phyloP scores from a whole-genome alignment of 92 coral and sea anemone genomes.

The Muricea muricata region DNA sequence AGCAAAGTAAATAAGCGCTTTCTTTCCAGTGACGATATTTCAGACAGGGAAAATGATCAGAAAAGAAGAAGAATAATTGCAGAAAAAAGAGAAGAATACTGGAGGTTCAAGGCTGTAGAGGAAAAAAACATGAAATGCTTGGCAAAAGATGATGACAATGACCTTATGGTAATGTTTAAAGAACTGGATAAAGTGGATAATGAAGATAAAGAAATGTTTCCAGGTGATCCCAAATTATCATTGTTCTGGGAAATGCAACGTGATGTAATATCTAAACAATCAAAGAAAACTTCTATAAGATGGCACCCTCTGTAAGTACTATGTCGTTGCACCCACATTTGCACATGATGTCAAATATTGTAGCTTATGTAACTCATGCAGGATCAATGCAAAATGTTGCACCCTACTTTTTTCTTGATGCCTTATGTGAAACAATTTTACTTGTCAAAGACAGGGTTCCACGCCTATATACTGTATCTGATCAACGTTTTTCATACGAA shows the following conservation, averaged over 20 bases:
- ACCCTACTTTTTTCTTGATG: too few species aligned
- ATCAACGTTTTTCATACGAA: too few species aligned
- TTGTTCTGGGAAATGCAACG: constrained; percentile 14
- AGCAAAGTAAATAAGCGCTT: constrained; percentile 33
- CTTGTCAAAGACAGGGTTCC: too few species aligned
- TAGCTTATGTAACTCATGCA: too few species aligned
- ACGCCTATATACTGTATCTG: too few species aligned
- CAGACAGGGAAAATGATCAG: background rate
- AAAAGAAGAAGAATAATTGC: constrained; percentile 25
- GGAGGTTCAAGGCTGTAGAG: constrained; percentile 32
- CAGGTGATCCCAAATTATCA: background rate
- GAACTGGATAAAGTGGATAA: background rate
- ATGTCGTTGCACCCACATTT: too few species aligned
- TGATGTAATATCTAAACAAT: background rate
- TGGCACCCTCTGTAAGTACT: constrained; percentile 20
- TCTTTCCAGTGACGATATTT: background rate
- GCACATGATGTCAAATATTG: too few species aligned
- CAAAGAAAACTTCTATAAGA: background rate
- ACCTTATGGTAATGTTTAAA: background rate
- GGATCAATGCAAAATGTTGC: too few species aligned
- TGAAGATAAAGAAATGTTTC: background rate
- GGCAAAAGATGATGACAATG: background rate
- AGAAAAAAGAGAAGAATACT: constrained; percentile 22
- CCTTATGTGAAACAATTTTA: too few species aligned
- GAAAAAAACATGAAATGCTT: constrained; percentile 21